A percentile compares a stretch with the other conserved stretches of the same genome.
These are phyloP conservation scores for Strongylocentrotus purpuratus DNA, from an alignment of 35 echinoderm and acorn worm species.

Conservation along the genomic window DNA sequence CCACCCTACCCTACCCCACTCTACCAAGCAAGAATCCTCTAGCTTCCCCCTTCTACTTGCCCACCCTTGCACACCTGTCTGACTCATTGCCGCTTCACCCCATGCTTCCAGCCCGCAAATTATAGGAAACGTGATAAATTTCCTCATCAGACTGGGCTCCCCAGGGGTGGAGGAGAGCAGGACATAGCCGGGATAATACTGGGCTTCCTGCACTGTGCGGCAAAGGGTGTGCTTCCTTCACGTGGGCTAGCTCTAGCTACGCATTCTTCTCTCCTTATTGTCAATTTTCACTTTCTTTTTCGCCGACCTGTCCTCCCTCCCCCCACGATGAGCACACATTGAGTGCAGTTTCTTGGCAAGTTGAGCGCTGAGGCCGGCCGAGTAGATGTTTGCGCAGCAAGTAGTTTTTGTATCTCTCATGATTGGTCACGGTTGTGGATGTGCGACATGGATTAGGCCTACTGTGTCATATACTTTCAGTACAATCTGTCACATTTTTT, in stretches of 20 bases:
- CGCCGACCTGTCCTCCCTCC: conserved; percentile 9
- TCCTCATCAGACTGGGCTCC: conserved; percentile 48
- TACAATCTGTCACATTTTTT: not conserved
- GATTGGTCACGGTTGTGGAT: not conserved
- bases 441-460: not conserved
- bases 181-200: conserved; percentile 35
- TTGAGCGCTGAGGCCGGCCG: not conserved
- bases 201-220: conserved; percentile 14
- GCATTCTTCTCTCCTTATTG: not conserved
- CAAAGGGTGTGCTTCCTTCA: conserved; percentile 35
- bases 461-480: not conserved
- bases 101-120: conserved; percentile 49
- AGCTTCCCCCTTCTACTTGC: not conserved
- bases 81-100: conserved; percentile 22
- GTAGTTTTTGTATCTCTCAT: not conserved
- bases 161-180: conserved; percentile 23
- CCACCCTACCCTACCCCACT: not conserved
- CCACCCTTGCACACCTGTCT: conserved; percentile 33
- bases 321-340: not conserved
- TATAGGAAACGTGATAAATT: conserved; percentile 55
- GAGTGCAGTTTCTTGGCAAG: not conserved
- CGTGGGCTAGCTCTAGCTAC: not conserved
- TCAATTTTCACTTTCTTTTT: conserved; percentile 27
- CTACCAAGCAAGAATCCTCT: not conserved
- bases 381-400: not conserved